Evolutionary conservation across 2,797 vertebrate genomes (phyloP), one percentile per base, ranked within the genome.

Genomic region (Enteromius anoplus): DNA sequence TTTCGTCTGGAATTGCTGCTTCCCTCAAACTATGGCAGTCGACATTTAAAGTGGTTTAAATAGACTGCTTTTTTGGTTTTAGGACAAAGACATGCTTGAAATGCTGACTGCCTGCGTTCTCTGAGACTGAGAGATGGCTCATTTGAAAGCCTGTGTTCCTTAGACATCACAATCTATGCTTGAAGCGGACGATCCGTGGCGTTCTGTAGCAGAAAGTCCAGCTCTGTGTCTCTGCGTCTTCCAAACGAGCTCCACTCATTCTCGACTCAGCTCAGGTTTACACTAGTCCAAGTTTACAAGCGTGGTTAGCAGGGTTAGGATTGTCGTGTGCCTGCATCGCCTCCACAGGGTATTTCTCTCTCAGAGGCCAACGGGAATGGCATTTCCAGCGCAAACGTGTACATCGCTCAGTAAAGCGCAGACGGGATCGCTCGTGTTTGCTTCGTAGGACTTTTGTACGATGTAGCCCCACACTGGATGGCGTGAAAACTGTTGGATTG

Each of bases 251-350:
- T 75, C 58, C 75, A 75, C 45, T 76, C 85, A 88, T 71, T 85
- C 80, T 80, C 79, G 79, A 80, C 23, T 85, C 69, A 65, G 70
- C 86, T 88, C 88, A 88, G 88, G 86, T 86, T 86, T 85, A 81
- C 83, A 83, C 68, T 68, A 86, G 83, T 87, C 78, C 71, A 78
- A 84, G 86, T 88, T 88, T 87, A 88, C 87, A 87, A 51, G 73
- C 21, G 42, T 82, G 70, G 78, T 60, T 45, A 58, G 82, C 49
- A 66, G 80, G 62, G 40, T 69, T 85, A 71, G 81, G 75, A 23
- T 21, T 40, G 23, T 76, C n/a, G 49, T 64, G 42, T 78, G 75
- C 29, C 65, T 73, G n/a, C 73, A 75, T 75, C 10, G 68, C 10
- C 53, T 55, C 19, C 53, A n/a, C 53, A 10, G 53, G 37, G 66